Evolutionary conservation across 2,888 invertebrate genomes (phyloP), one percentile per base, ranked within the genome.

Genomic region (Nipponacmea schrenckii): DNA sequence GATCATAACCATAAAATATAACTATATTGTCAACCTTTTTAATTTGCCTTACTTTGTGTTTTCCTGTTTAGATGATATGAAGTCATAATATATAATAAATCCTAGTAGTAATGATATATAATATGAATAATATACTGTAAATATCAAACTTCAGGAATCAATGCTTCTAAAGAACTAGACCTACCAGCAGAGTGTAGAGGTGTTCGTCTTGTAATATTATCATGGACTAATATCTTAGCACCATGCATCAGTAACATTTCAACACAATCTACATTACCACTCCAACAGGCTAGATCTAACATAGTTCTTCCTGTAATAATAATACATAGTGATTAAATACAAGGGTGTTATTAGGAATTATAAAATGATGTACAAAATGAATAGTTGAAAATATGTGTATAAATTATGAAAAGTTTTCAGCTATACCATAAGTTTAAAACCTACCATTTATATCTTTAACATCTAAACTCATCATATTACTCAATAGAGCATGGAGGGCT

Each of bases 231-330:
- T 17, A 92, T 91, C 69, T 90, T 90, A 64, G 92, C 92, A 48
- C 92, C 92, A 77, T 90, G 91, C 46, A 90, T 85, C 67, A 93
- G 83, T 68, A 93, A 85, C 69, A 91, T 86, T 77, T 91, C 90
- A 63, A 92, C 91, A 84, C 92, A 91, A 64, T 91, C 90, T 3
- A 90, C 87, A 80, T 92, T 91, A 7, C 92, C 92, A 76, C 90
- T 84, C 79, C 91, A 90, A 45, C 92, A 91, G 0, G 92, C 92
- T 64, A 92, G 80, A 79, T 92, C 91, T 64, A 93, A 85, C 26
- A 93, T 91, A 1, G 92, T 92, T 0, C 91, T 90, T 1, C 87
- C 87, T 85, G 74, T 10, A 69, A 67, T 46, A 64, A 64, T 39
- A n/a, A 48, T n/a, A 62, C 48, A 68, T 27, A 62, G 7, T n/a